A percentile compares a stretch with the other conserved stretches of the same genome.
These are phyloP conservation scores for Channa maculata DNA, from an alignment of 2,113 vertebrate species.

Conservation along the genomic window DNA sequence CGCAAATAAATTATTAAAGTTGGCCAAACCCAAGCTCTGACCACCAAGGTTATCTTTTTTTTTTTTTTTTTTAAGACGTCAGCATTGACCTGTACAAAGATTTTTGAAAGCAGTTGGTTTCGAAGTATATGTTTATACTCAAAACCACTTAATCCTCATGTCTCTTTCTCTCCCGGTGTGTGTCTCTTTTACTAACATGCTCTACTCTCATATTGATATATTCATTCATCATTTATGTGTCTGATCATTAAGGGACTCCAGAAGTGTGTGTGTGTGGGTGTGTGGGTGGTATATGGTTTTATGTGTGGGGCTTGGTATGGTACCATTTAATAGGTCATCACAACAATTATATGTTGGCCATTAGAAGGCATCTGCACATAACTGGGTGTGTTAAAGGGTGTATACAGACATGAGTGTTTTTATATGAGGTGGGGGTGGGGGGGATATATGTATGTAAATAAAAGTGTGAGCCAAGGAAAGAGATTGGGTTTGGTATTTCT, in stretches of 20 bases:
- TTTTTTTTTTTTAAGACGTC: conserved; percentile 44
- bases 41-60: conserved; percentile 53
- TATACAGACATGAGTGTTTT: background rate
- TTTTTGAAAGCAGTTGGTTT: conserved; percentile 62
- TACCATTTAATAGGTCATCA: conserved; percentile 78
- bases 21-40: conserved; percentile 32
- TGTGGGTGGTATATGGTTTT: conserved; percentile 68
- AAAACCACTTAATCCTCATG: conserved; percentile 67
- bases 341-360: conserved; percentile 62
- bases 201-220: conserved; percentile 75
- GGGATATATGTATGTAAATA: conserved; percentile 5
- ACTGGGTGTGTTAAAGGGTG: background rate
- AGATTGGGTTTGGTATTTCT: conserved; percentile 39
- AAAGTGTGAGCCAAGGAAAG: conserved; percentile 29
- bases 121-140: conserved; percentile 49
- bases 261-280: background rate
- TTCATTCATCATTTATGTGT: conserved; percentile 80
- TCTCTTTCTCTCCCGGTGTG: conserved; percentile 46
- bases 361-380: background rate
- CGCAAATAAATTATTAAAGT: conserved; percentile 54
- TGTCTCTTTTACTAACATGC: conserved; percentile 52
- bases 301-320: conserved; percentile 58
- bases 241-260: conserved; percentile 75
- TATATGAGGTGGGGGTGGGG: conserved; percentile 5
- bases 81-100: conserved; percentile 13